Percentiles rank a stretch among this genome's conserved stretches.
These are phyloP conservation scores for Hyperopisus bebe DNA, from an alignment of 2,113 vertebrate genomes.

Conservation along the genomic window DNA sequence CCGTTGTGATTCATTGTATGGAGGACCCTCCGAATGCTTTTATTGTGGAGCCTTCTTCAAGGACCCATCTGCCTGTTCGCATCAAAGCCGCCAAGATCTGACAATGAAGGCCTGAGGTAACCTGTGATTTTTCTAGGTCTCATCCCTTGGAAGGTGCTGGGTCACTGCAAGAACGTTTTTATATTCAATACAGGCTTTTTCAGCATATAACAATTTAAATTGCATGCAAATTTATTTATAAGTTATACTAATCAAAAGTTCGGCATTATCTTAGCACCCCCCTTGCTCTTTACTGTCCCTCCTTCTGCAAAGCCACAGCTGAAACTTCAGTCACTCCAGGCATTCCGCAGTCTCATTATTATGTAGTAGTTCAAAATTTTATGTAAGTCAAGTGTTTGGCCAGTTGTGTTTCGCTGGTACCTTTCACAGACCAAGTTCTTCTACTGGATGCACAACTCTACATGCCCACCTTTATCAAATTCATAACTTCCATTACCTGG, in stretches of 20 bases:
- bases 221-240: conserved; percentile 9
- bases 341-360: not conserved
- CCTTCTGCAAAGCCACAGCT: not conserved
- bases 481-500: not conserved
- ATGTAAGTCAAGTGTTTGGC: not conserved
- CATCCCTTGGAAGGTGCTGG: not conserved
- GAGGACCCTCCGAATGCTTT: not conserved
- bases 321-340: conserved; percentile 10
- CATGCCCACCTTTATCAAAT: not conserved
- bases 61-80: not conserved
- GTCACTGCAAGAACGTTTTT: not conserved
- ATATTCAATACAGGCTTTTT: not conserved
- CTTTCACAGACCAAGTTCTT: not conserved
- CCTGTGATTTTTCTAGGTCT: not conserved
- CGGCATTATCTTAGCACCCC: not conserved
- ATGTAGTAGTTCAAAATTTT: not conserved
- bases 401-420: not conserved
- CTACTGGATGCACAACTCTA: not conserved
- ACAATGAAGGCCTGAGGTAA: not conserved
- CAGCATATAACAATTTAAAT: not conserved
- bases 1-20: not conserved
- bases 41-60: not conserved
- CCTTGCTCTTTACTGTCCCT: not conserved
- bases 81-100: not conserved
- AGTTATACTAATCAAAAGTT: conserved; percentile 1